Evolutionary conservation across 2,888 invertebrate species (phyloP), one percentile per base, ranked within the genome.

Genomic region (Scaptomyza cyrtandrae): DNA sequence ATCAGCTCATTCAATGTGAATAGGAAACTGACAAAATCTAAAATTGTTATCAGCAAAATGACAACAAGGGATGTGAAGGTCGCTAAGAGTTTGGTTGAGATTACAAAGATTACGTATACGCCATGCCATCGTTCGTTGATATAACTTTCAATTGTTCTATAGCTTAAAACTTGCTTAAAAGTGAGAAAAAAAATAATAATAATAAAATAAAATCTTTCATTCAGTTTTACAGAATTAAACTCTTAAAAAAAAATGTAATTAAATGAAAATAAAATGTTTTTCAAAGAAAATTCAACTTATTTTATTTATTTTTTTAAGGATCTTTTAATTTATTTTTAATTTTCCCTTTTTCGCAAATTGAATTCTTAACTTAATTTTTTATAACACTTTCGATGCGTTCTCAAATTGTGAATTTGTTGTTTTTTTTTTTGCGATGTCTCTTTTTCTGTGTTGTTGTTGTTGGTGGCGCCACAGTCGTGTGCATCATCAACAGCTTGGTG

Each of bases 391-490:
- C 60, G 67, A 33, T 71, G 75, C 52, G 56, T 71, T 69, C 59
- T 62, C 70, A 35, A 56, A 41, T 48, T 37, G 37, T 37, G 65
- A 33, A 46, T 59, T 64, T 78, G 19, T 19, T 1, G 1, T 19
- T 19, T 19, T 1, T 19, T 19, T 19, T 19, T 19, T 19, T 19
- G 19, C 2, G 19, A 19, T 2, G 19, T 19, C 19, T 81, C 69
- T 55, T 55, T 62, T 45, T 54, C 1, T 35, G 35, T 4, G 1
- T 11, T 31, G 2, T 13, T n/a, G 1, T 13, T 24, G 19, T n/a
- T 35, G 50, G 35, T 35, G 75, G 71, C 71, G 68, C 65, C 61
- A 71, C 24, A 33, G 59, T 27, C 48, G 57, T 53, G 57, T 14
- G 49, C 39, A 14, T 3, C 39, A 14, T 14, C 39, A 39, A 9